Evolutionary conservation across 2,113 vertebrate species (phyloP).

Genomic region (Hucho hucho): DNA sequence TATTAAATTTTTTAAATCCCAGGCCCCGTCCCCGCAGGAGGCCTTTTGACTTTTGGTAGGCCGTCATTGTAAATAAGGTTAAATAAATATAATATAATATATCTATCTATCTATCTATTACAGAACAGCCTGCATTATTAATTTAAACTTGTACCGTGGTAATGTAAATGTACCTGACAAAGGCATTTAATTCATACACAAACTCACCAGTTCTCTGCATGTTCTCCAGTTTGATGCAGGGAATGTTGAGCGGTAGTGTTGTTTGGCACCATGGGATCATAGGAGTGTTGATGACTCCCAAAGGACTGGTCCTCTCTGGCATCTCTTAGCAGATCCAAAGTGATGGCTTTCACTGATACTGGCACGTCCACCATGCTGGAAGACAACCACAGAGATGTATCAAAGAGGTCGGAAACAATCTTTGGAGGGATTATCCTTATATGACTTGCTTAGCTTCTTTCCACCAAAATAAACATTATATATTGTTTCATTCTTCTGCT

Average conservation of each 20-base stretch:
- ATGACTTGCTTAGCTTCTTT: too few species aligned
- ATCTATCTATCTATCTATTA: conserved; percentile 14
- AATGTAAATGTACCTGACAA: not conserved
- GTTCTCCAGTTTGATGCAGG: conserved; percentile 76
- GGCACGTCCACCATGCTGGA: conserved; percentile 53
- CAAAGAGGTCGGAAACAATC: too few species aligned
- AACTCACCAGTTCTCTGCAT: conserved; percentile 74
- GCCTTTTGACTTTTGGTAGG: too few species aligned
- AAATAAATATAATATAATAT: too few species aligned
- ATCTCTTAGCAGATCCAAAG: conserved; percentile 63
- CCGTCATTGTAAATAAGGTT: too few species aligned
- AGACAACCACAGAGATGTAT: not conserved
- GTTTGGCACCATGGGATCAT: conserved; percentile 69
- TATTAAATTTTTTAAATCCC: too few species aligned
- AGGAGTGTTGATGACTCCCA: conserved; percentile 75
- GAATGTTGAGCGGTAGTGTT: conserved; percentile 52
- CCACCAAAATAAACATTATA: too few species aligned
- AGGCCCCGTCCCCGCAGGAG: too few species aligned
- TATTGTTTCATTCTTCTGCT: too few species aligned
- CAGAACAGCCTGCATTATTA: too few species aligned
- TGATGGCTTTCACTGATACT: conserved; percentile 52
- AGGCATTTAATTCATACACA: not conserved
- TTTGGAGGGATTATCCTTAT: too few species aligned
- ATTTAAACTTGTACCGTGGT: too few species aligned
- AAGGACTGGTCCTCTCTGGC: conserved; percentile 65